phyloP scores from a whole-genome alignment of 1,140 invertebrate species.

The Orchestia grillus region DNA sequence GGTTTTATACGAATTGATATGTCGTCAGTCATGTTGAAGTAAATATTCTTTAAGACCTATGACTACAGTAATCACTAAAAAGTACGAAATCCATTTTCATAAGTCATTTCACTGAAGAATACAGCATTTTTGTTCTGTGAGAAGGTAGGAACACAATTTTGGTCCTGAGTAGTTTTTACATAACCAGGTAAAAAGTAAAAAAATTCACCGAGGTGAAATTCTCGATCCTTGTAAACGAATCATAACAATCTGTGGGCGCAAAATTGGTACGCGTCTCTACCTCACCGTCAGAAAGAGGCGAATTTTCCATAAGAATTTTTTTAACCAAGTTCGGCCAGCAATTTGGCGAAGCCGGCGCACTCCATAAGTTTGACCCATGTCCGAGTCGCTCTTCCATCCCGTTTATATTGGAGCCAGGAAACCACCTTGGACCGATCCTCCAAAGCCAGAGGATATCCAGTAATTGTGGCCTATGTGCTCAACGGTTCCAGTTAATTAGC shows the following conservation, averaged over 20 bases:
- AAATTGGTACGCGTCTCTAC: background rate
- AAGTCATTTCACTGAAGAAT: too few relatives aligned
- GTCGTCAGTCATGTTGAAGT: too few relatives aligned
- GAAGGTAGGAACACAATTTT: too few relatives aligned
- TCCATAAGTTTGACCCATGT: conserved; percentile 51
- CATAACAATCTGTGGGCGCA: background rate
- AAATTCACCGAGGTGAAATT: too few relatives aligned
- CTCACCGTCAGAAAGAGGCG: background rate
- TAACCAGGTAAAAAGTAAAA: too few relatives aligned
- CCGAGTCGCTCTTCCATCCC: conserved; percentile 28
- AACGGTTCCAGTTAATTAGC: conserved; percentile 56
- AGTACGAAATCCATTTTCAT: too few relatives aligned
- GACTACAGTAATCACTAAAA: too few relatives aligned
- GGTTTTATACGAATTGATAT: too few relatives aligned
- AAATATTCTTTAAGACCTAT: too few relatives aligned
- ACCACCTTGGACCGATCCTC: conserved; percentile 46
- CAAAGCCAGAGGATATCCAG: conserved; percentile 54
- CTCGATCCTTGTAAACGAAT: background rate
- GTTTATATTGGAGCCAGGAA: conserved; percentile 40
- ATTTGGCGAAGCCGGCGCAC: conserved; percentile 10
- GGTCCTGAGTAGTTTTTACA: too few relatives aligned
- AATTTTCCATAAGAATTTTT: background rate
- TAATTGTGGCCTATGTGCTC: conserved; percentile 56
- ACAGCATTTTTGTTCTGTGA: too few relatives aligned
- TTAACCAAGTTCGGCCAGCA: background rate